Evolutionary conservation across 2,888 invertebrate species (phyloP).

Genomic region (Cinara cedri): DNA sequence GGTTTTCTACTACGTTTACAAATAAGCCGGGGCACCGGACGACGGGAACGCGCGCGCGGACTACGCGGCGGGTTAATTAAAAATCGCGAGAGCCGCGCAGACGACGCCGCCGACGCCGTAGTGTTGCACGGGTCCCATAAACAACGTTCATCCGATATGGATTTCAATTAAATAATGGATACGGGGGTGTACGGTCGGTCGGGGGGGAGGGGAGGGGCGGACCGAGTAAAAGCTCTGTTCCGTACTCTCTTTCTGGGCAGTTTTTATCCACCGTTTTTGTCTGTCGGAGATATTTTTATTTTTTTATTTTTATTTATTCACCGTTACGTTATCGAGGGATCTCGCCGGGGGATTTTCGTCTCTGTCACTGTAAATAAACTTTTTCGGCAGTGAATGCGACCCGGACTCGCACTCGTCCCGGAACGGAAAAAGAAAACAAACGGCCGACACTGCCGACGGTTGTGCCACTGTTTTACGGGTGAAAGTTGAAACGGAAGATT

Average conservation of each 20-base stretch:
- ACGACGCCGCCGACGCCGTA: background rate
- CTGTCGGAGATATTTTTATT: background rate
- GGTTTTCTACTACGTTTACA: conserved; percentile 39
- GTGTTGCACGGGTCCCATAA: background rate
- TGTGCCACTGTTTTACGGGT: no score
- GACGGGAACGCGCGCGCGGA: background rate
- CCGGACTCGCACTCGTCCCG: no score
- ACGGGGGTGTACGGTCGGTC: no score
- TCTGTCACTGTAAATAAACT: no score
- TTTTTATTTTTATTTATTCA: background rate
- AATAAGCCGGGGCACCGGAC: conserved; percentile 20
- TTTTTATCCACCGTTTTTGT: no score
- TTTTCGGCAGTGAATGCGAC: no score
- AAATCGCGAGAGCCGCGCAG: background rate
- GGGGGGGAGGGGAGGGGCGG: no score
- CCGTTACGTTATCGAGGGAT: background rate
- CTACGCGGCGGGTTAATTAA: conserved; percentile 13
- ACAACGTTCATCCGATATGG: conserved; percentile 45
- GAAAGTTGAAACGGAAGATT: no score
- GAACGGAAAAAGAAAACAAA: no score
- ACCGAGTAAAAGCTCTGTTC: background rate
- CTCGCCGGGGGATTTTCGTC: no score
- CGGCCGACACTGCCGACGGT: no score
- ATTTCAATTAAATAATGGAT: conserved; percentile 40
- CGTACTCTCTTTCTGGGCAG: background rate